phyloP scores from a whole-genome alignment of 1,140 invertebrate species.

The Thaumetopoea pityocampa region DNA sequence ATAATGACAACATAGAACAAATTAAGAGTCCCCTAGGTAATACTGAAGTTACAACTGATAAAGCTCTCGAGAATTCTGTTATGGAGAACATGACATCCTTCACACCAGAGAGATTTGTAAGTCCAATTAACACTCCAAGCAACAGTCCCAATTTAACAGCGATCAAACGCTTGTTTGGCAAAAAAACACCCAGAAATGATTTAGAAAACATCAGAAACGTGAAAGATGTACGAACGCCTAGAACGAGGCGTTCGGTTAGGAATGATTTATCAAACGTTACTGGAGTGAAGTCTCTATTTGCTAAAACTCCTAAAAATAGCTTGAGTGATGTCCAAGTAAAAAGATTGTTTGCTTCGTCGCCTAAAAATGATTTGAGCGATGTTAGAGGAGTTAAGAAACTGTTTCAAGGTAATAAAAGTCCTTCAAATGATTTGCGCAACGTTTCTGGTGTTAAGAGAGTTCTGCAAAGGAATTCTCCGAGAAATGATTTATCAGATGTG shows the following conservation, averaged over 20 bases:
- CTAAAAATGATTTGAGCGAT: constrained; percentile 65
- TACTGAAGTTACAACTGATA: constrained; percentile 27
- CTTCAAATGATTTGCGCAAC: constrained; percentile 44
- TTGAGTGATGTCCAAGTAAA: constrained; percentile 56
- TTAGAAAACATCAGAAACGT: constrained; percentile 60
- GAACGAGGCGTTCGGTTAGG: constrained; percentile 38
- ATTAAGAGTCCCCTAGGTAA: constrained; percentile 30
- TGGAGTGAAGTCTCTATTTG: constrained; percentile 59
- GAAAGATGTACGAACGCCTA: constrained; percentile 44
- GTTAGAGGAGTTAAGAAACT: constrained; percentile 54
- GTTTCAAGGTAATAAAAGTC: constrained; percentile 36
- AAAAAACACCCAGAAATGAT: constrained; percentile 60
- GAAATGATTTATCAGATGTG: constrained; percentile 50
- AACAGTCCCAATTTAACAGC: constrained; percentile 38
- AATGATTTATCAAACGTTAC: constrained; percentile 64
- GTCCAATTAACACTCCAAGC: constrained; percentile 40
- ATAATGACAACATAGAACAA: constrained; percentile 28
- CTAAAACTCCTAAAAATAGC: constrained; percentile 51
- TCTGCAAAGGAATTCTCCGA: constrained; percentile 35
- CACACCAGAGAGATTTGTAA: constrained; percentile 48
- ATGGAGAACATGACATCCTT: constrained; percentile 28
- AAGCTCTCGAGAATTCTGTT: constrained; percentile 30
- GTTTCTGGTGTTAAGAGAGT: constrained; percentile 52
- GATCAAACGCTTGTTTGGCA: constrained; percentile 38
- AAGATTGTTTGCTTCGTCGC: constrained; percentile 44